Base-by-base conservation (phyloP, 2,888 invertebrate genomes). In the Cheilosia grossa region DNA sequence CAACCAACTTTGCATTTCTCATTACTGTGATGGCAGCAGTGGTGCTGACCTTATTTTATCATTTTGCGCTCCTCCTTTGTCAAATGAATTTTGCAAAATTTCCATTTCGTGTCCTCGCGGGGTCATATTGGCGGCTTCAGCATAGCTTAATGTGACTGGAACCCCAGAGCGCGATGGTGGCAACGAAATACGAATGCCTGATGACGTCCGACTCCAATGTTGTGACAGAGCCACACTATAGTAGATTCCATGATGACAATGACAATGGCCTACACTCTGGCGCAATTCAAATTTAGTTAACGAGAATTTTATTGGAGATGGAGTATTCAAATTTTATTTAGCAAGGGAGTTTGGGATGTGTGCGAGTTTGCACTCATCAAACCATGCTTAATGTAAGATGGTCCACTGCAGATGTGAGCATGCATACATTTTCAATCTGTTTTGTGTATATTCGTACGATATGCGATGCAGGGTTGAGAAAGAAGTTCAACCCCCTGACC, bases 21-120 rank as follows among this genome's bases (percentile, higher is more conserved):
- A 80, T 80, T 83, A 80, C 83, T 77, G 64, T 53, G 64, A 64
- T 69, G 67, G 47, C 21, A 49, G 49, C 63, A 47, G 30, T 58
- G 56, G 49, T 53, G 67, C 74, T 37, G 80, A 80, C 83, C 83
- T 74, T 70, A 70, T 83, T 83, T 74, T 64, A 74, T 69, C 61
- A 44, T 51, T 15, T 19, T n/a, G 24, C 27, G 27, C 40, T 30
- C 33, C 54, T 74, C 70, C 37, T 64, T 47, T 53, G 58, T 15
- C 66, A 66, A 83, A 74, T 85, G 85, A 85, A 83, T 83, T 83
- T 80, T 80, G 69, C 61, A 63, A 81, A 81, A 81, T 67, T 81
- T 85, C 63, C 72, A 85, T 81, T 77, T 72, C 54, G 54, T 75
- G 56, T 77, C 56, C 85, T 80, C 80, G 64, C 75, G 69, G 74